Conservation (phyloP, 1,140 invertebrate species). For the Microplitis mediator region DNA sequence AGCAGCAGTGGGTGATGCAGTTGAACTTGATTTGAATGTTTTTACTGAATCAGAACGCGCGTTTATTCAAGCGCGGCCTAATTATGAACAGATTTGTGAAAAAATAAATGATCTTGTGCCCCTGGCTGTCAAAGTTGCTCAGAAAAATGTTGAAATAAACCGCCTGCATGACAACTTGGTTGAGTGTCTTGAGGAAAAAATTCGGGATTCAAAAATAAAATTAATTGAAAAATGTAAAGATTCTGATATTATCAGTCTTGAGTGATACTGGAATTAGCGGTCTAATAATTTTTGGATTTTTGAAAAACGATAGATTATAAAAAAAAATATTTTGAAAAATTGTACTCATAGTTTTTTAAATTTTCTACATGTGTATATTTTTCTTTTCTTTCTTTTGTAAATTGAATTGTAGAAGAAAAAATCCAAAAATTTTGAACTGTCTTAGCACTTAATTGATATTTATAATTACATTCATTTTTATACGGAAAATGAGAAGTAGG, state of each 20-base stretch:
- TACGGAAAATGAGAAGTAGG: slow-evolving; percentile 1
- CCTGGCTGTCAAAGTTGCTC: slow-evolving; percentile 29
- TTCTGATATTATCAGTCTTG: background rate
- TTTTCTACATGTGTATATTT: too few relatives aligned
- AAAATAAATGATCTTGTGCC: slow-evolving; percentile 38
- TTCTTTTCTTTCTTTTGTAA: too few relatives aligned
- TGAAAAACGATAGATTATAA: too few relatives aligned
- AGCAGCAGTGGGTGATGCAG: slow-evolving; percentile 5
- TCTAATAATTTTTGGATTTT: too few relatives aligned
- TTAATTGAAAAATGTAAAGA: slow-evolving; percentile 34
- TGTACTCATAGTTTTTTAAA: too few relatives aligned
- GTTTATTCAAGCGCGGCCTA: slow-evolving; percentile 40
- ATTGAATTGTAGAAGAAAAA: too few relatives aligned
- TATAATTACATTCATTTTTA: background rate
- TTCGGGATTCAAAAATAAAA: slow-evolving; percentile 23
- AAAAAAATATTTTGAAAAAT: too few relatives aligned
- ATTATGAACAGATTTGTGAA: slow-evolving; percentile 43
- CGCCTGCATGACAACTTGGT: slow-evolving; percentile 35
- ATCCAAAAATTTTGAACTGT: background rate
- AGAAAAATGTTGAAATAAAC: slow-evolving; percentile 28
- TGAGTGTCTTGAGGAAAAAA: slow-evolving; percentile 33
- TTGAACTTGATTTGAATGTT: slow-evolving; percentile 36
- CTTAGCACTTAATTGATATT: background rate
- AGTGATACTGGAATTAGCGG: background rate
- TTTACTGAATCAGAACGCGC: slow-evolving; percentile 40